Conservation (phyloP, 2,113 vertebrate species). For the Tachuris rubrigastra region DNA sequence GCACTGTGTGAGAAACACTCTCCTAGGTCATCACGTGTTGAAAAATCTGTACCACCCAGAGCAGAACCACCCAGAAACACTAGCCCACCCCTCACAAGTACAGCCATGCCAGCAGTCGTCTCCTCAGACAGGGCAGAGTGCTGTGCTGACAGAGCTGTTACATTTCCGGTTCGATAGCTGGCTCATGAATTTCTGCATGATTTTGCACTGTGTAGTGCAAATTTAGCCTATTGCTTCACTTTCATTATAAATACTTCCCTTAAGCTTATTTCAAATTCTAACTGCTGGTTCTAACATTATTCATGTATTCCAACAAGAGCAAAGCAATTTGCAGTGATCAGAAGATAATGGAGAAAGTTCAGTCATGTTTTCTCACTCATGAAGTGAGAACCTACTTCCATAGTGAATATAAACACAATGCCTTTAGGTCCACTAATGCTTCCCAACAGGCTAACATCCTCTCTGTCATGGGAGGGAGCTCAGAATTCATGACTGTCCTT, state of each 20-base stretch:
- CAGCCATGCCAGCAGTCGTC: not conserved
- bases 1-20: not conserved
- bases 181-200: not conserved
- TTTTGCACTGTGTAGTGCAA: not conserved
- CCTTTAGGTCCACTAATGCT: not conserved
- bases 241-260: not conserved
- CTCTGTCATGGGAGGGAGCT: not conserved
- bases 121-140: rapidly evolving
- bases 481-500: constrained; percentile 44
- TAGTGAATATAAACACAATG: not conserved
- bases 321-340: not conserved
- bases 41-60: not conserved
- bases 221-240: not conserved
- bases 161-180: not conserved
- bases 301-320: not conserved
- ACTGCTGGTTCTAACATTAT: not conserved
- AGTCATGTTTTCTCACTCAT: not conserved
- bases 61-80: not conserved
- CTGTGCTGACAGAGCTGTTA: not conserved
- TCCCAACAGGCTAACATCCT: not conserved
- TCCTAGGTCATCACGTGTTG: not conserved
- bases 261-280: not conserved
- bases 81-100: not conserved
- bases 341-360: not conserved
- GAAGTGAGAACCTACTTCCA: not conserved